Evolutionary conservation across 1,140 invertebrate species (phyloP), one percentile per base, ranked within the genome.

Genomic region (Megathymus violae): DNA sequence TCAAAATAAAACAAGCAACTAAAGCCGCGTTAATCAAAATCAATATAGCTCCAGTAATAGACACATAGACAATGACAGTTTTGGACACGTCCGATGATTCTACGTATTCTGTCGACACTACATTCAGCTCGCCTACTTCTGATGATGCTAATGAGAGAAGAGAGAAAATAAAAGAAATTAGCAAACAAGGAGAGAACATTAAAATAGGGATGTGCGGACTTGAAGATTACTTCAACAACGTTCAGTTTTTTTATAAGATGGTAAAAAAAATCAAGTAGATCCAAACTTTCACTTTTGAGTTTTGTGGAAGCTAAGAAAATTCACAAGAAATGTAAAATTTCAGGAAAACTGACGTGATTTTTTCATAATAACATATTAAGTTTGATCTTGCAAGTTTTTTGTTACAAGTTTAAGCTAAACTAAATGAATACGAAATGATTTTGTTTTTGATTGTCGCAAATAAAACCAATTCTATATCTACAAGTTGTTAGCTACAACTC

Each of bases 1-100:
- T 94, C 50, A 96, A 94, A 74, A 97, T 92, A 92, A 97, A 97
- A 92, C 95, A 97, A 61, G 95, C 94, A 66, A 97, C 96, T 63
- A 97, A 93, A 60, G 94, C 94, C 64, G 96, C 94, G 90, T 97
- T 97, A 70, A 97, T 93, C 58, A 96, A 85, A 40, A 97, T 93
- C 43, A 97, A 93, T 67, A 96, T 92, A 58, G 95, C 94, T 22
- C 95, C 96, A 48, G 96, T 94, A 56, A 96, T 93, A 22, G 95
- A 96, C 7, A 97, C 95, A 72, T 95, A 95, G 66, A 97, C 94
- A 73, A 97, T 96, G 71, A 97, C 94, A 67, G 96, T 93, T 80
- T 95, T 94, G 93, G 88, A 86, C 10, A 84, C 71, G 46, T 91
- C 86, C 3, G 76, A 93, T 88, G 78, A 94, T 71, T 94, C 94